Evolutionary conservation across 2,113 vertebrate species (phyloP).

Genomic region (Otocyon megalotis): DNA sequence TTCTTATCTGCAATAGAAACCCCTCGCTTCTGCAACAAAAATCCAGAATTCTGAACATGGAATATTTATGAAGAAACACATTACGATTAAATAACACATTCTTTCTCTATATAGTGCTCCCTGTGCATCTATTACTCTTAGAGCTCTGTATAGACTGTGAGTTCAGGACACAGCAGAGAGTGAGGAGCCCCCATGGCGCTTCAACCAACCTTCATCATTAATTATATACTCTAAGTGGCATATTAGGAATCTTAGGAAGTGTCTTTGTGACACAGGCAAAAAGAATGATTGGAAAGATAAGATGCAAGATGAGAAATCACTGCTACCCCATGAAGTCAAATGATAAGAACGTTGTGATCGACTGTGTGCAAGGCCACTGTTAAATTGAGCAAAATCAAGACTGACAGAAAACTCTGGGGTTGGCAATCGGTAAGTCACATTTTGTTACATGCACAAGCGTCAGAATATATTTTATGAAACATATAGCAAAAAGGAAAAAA

Average conservation of each 20-base stretch:
- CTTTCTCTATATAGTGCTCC: neutral
- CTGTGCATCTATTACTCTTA: slow-evolving; percentile 3
- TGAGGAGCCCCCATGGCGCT: neutral
- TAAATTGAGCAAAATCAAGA: slow-evolving; percentile 76
- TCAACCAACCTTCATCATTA: neutral
- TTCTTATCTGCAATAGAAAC: neutral
- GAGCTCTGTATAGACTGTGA: neutral
- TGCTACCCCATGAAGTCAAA: neutral
- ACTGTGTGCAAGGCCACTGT: slow-evolving; percentile 50
- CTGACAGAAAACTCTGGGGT: slow-evolving; percentile 60
- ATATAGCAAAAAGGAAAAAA: neutral
- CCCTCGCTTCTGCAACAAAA: neutral
- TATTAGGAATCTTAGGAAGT: slow-evolving; percentile 54
- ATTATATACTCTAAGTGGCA: slow-evolving; percentile 30
- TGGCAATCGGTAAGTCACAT: slow-evolving; percentile 51
- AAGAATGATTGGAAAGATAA: slow-evolving; percentile 52
- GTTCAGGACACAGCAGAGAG: slow-evolving; percentile 19
- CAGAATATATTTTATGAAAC: slow-evolving; percentile 70
- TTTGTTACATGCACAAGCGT: slow-evolving; percentile 53
- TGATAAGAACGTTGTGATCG: slow-evolving; percentile 63
- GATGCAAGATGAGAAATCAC: slow-evolving; percentile 66
- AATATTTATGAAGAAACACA: slow-evolving; percentile 7
- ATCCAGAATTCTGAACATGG: neutral
- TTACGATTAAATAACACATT: neutral
- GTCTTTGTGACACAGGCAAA: slow-evolving; percentile 24